A percentile compares a stretch with the other conserved stretches of the same genome.
phyloP scores from a whole-genome alignment of 2,888 invertebrate genomes.

The Hemistola chrysoprasaria region DNA sequence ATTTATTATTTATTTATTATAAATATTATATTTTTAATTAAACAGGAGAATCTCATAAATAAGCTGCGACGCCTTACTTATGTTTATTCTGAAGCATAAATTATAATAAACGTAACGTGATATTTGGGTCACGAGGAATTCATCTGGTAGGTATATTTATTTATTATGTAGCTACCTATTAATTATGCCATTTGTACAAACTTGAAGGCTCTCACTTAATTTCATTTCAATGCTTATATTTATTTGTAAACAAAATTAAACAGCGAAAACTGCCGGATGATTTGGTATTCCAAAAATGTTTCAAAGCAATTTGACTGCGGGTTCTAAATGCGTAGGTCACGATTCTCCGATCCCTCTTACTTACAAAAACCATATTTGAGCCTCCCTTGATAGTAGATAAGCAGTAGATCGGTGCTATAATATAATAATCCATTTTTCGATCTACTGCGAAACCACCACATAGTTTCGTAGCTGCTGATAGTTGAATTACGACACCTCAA shows the following conservation, averaged over 20 bases:
- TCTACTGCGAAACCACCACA: conserved; percentile 17
- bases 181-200: no score
- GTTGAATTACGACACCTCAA: no score
- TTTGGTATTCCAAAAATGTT: conserved; percentile 19
- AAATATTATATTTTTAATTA: no score
- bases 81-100: no score
- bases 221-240: not conserved
- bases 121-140: no score
- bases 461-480: conserved; percentile 3
- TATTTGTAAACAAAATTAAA: not conserved
- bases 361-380: conserved; percentile 24
- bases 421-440: conserved; percentile 28
- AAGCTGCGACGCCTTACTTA: no score
- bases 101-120: no score
- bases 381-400: conserved; percentile 12
- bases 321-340: conserved; percentile 23
- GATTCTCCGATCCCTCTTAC: conserved; percentile 22
- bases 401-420: conserved; percentile 23
- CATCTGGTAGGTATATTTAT: no score
- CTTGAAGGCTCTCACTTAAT: no score
- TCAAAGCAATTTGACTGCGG: conserved; percentile 23
- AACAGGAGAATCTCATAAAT: no score
- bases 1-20: no score
- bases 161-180: no score
- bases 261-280: not conserved